Evolutionary conservation across 2,113 vertebrate genomes (phyloP).

Genomic region (Amblyopsis rosae): DNA sequence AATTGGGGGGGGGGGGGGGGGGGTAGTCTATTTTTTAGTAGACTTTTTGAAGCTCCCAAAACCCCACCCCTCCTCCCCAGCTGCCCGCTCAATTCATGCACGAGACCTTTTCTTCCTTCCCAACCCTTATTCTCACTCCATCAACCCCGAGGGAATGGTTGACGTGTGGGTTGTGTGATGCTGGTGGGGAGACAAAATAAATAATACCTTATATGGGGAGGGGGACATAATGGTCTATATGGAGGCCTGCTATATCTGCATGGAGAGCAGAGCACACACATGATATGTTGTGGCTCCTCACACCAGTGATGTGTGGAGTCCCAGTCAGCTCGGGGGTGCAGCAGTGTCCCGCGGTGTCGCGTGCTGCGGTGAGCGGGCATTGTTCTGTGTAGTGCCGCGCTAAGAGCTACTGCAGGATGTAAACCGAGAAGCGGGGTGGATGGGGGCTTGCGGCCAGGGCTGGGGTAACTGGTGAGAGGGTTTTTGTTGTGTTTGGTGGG

Average conservation of each 20-base stretch:
- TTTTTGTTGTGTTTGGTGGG: slow-evolving; percentile 4
- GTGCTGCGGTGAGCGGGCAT: slow-evolving; percentile 65
- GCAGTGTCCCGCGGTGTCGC: neutral
- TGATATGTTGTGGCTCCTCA: too few species aligned
- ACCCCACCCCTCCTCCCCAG: slow-evolving; percentile 20
- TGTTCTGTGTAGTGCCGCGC: slow-evolving; percentile 58
- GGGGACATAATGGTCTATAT: too few species aligned
- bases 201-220: too few species aligned
- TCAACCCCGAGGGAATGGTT: neutral
- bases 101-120: slow-evolving; percentile 30
- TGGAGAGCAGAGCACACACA: too few species aligned
- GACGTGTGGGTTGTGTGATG: slow-evolving; percentile 6
- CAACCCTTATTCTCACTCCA: slow-evolving; percentile 40
- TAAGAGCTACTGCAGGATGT: slow-evolving; percentile 57
- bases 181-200: neutral
- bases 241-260: too few species aligned
- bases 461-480: neutral
- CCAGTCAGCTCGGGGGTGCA: too few species aligned
- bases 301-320: too few species aligned
- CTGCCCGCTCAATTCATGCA: slow-evolving; percentile 27
- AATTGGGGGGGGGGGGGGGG: too few species aligned
- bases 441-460: slow-evolving; percentile 16
- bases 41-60: slow-evolving; percentile 54
- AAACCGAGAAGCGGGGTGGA: slow-evolving; percentile 66
- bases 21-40: too few species aligned